Base-by-base conservation (phyloP, 2,888 invertebrate species). In the Ennomos fuscantarius region DNA sequence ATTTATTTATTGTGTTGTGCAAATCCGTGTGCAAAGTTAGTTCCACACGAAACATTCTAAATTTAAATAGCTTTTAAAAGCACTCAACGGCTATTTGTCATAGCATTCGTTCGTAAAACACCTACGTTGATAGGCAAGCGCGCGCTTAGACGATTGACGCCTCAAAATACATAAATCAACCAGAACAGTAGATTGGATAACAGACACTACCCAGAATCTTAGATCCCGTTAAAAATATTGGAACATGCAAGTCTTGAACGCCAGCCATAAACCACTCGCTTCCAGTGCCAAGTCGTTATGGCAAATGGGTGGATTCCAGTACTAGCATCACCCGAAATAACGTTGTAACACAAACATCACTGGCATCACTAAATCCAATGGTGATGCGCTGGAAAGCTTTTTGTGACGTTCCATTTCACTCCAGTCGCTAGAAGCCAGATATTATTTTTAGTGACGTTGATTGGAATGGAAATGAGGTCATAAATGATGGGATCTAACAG, bases 291-390 rank as follows among this genome's bases (percentile, higher is more conserved):
- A 92, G 82, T 84, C 82, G 85, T 86, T 87, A 70, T 77, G 76
- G 49, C 58, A 31, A 59, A 53, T 46, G 51, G 68, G 69, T 74
- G 69, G 75, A 78, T 81, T 92, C 90, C 90, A 92, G 91, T 82
- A 89, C 90, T 89, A 92, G 91, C 82, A 89, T 87, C 89, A 89
- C 76, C 84, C 66, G 82, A 90, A 91, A 92, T 92, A 92, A 84
- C 87, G 66, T 72, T 63, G 69, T 75, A 80, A 82, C 79, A 78
- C 68, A 79, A 80, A 81, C 81, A 81, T 75, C 24, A 24, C 24
- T 24, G 24, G 24, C 24, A 79, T 78, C 74, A 73, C 69, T 73
- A 73, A 80, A 74, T 74, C 71, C 55, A 67, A 72, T 64, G 58
- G 67, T 68, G 68, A 71, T 78, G 67, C 68, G 76, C 79, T 86